These are phyloP conservation scores for Pantala flavescens DNA, from an alignment of 1,140 invertebrate genomes.

Conservation along the genomic window DNA sequence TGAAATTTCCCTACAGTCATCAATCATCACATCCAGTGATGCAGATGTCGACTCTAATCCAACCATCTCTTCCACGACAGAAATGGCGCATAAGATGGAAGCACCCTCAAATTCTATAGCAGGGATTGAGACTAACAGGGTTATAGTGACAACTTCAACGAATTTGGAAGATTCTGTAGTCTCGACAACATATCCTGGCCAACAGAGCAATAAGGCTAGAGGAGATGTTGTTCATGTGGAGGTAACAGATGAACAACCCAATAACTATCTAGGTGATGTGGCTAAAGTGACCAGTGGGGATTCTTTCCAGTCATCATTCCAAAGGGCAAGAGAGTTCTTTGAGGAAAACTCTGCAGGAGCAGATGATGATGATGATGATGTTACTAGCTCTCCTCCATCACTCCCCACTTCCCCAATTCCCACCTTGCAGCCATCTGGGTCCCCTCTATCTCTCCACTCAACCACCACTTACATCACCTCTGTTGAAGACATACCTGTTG, in stretches of 20 bases:
- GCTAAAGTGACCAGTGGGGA: not conserved
- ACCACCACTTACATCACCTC: conserved; percentile 35
- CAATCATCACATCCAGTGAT: conserved; percentile 21
- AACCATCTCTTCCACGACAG: conserved; percentile 16
- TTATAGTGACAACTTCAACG: conserved; percentile 30
- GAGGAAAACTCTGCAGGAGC: not conserved
- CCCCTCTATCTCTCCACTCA: conserved; percentile 19
- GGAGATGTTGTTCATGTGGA: conserved; percentile 34
- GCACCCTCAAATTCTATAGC: not conserved
- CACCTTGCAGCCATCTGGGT: conserved; percentile 12
- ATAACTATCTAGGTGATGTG: not conserved
- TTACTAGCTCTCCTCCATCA: conserved; percentile 27
- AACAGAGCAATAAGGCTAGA: conserved; percentile 35
- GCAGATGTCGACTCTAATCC: conserved; percentile 16
- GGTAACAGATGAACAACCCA: conserved; percentile 23
- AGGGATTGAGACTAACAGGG: conserved; percentile 30
- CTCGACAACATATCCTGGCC: not conserved
- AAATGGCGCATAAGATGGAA: not conserved
- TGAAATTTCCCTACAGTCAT: conserved; percentile 16
- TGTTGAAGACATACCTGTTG: not conserved
- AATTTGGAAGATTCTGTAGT: conserved; percentile 27
- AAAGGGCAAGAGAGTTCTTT: not conserved
- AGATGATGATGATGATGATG: conserved; percentile 24
- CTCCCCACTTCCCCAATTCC: conserved; percentile 36
- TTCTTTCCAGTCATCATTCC: not conserved